Percentiles rank a stretch among this genome's conserved stretches.
phyloP scores from a whole-genome alignment of 2,797 vertebrate genomes.

The Chelon auratus region DNA sequence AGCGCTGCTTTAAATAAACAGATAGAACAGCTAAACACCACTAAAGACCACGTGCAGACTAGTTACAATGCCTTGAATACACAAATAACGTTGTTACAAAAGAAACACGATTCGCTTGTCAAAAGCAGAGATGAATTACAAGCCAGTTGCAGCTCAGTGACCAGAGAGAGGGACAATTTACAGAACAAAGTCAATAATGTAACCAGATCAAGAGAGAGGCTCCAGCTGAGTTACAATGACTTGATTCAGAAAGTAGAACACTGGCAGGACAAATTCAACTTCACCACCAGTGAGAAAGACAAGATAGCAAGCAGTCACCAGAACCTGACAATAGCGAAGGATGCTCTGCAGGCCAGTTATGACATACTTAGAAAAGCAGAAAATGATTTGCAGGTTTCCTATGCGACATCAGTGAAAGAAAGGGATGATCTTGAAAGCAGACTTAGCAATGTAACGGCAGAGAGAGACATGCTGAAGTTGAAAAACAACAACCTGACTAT shows the following conservation, averaged over 20 bases:
- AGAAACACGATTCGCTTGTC: neutral
- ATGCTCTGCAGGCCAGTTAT: slow-evolving; percentile 31
- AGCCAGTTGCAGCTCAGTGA: slow-evolving; percentile 6
- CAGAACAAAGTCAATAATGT: slow-evolving; percentile 68
- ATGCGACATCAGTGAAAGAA: slow-evolving; percentile 5
- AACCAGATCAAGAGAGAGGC: slow-evolving; percentile 47
- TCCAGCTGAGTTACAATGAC: slow-evolving; percentile 55
- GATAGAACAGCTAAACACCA: slow-evolving; percentile 24
- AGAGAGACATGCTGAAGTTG: slow-evolving; percentile 42
- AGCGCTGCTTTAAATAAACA: slow-evolving; percentile 36
- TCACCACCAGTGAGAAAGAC: slow-evolving; percentile 53
- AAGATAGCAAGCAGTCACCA: slow-evolving; percentile 43
- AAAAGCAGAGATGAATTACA: slow-evolving; percentile 38
- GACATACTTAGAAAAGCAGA: slow-evolving; percentile 1
- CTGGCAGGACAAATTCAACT: slow-evolving; percentile 54
- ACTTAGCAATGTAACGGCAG: neutral
- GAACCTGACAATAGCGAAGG: slow-evolving; percentile 43
- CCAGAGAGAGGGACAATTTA: slow-evolving; percentile 60
- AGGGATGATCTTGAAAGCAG: slow-evolving; percentile 35
- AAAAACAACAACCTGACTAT: slow-evolving; percentile 51
- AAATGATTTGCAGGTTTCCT: slow-evolving; percentile 26
- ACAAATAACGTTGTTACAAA: slow-evolving; percentile 23
- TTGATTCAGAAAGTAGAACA: slow-evolving; percentile 52
- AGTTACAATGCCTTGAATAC: slow-evolving; percentile 2
- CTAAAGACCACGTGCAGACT: slow-evolving; percentile 17